Conservation (phyloP, 2,113 vertebrate genomes). For the Dendrocopos noguchii region DNA sequence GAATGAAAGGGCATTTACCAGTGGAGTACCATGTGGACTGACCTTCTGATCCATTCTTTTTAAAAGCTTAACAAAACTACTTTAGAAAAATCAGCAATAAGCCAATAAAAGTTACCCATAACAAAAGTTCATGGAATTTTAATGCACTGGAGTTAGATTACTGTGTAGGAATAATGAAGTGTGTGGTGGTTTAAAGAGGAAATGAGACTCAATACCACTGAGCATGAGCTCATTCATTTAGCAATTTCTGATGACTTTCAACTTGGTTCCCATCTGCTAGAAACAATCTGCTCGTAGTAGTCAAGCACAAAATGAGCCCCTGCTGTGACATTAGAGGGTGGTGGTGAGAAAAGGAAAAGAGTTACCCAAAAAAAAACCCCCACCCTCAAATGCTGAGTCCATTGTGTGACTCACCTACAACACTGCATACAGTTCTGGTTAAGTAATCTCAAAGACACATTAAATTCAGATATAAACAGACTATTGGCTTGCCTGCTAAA, state of each 20-base stretch:
- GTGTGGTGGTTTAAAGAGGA: background rate
- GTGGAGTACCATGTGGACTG: background rate
- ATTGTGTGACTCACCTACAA: background rate
- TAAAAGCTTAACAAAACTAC: background rate
- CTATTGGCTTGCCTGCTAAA: background rate
- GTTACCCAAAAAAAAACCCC: background rate
- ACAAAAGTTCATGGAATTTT: background rate
- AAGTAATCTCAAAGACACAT: background rate
- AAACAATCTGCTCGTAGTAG: background rate
- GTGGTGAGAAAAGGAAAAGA: background rate
- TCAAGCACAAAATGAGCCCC: background rate
- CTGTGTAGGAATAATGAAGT: background rate
- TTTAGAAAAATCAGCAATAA: background rate
- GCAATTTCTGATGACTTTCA: background rate
- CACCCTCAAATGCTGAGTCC: background rate
- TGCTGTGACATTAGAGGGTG: background rate
- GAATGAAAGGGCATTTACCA: background rate
- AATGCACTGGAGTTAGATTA: background rate
- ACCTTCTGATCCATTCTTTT: background rate
- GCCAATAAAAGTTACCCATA: background rate
- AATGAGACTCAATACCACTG: background rate
- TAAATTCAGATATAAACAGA: background rate
- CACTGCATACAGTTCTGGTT: background rate
- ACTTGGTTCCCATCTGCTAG: background rate
- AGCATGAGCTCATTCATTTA: background rate